Evolutionary conservation across 2,888 invertebrate species (phyloP), one percentile per base, ranked within the genome.

Genomic region (Apocheima hispidaria): DNA sequence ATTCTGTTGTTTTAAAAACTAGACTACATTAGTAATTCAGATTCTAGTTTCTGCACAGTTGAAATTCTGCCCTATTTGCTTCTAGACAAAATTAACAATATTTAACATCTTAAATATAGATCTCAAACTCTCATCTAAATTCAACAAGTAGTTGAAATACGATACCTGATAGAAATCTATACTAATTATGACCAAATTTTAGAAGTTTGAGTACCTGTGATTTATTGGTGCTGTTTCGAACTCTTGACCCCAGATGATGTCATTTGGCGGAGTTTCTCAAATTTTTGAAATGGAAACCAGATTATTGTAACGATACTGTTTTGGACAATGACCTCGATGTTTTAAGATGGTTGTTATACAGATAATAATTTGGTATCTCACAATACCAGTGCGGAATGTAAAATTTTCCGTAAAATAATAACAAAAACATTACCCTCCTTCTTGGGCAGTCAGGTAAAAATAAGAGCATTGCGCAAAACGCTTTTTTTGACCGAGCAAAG

Each of bases 171-270:
- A 41, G 14, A 46, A 2, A 54, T 60, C 54, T 53, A 10, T 21
- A 60, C 60, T 60, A 41, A 53, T 57, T 50, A 48, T 30, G 14
- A 43, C 14, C 40, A 20, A 35, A 48, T 30, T 23, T 53, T 12
- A 28, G 36, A 55, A 60, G 51, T 52, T 44, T 54, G 54, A 49
- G 51, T 35, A 43, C 21, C 38, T 43, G 21, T 57, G 70, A 68
- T 68, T 63, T 66, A 65, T 62, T 33, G 48, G 61, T 14, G 30
- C 41, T 36, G 40, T 33, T 38, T 40, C 48, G 66, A 70, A 60
- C 70, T 66, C 46, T 51, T 60, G 63, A 68, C 66, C 68, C 52
- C 18, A 30, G 51, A 49, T 70, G 66, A 68, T 61, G 65, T 68
- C 70, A 66, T 63, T 54, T 28, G n/a, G 23, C 40, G 35, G 56